Evolutionary conservation across 30 jellyfish, hydroid and myxozoan species (phyloP), one percentile per base, ranked within the genome.

Genomic region (Pelagia noctiluca): DNA sequence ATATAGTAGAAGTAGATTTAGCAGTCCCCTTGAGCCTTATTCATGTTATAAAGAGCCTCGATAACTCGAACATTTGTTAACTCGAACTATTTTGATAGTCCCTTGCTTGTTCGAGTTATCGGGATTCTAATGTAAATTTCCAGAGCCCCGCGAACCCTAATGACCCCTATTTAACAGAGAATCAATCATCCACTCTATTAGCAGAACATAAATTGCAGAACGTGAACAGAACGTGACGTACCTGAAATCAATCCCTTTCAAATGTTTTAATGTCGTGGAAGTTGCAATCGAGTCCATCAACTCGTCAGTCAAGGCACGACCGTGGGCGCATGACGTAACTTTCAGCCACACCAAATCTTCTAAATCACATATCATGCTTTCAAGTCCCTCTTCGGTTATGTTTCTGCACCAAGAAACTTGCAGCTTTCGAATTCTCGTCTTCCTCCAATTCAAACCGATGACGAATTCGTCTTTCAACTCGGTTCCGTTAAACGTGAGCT

Each of bases 401-500:
- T 83, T 83, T 21, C 93, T 50, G 29, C 87, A 68, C 93, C 86
- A 69, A 22, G 93, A 83, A 33, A 83, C 22, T n/a, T 53, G 52
- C 36, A 83, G 68, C 21, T 49, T 78, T 30, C 71, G 33, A 50
- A 83, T 24, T 12, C 46, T 42, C 1, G 79, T 8, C 5, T 21
- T 34, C 33, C 23, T 46, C 93, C 93, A 83, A 32, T 50, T 47
- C 12, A 63, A 50, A 22, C 23, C 16, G n/a, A 23, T 33, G 12
- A 83, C 34, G 46, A 30, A 23, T 23, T 22, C 22, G 71, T 83
- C 93, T 26, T 42, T 26, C 12, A 83, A 53, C 13, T 63, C 64
- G 24, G 87, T 83, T 19, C 79, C 76, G 5, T 57, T 53, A 26
- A 83, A 69, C 28, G 32, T 32, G 35, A 83, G 80, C 26, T 35